Evolutionary conservation across 1,140 invertebrate genomes (phyloP).

Genomic region (Eciton burchellii): DNA sequence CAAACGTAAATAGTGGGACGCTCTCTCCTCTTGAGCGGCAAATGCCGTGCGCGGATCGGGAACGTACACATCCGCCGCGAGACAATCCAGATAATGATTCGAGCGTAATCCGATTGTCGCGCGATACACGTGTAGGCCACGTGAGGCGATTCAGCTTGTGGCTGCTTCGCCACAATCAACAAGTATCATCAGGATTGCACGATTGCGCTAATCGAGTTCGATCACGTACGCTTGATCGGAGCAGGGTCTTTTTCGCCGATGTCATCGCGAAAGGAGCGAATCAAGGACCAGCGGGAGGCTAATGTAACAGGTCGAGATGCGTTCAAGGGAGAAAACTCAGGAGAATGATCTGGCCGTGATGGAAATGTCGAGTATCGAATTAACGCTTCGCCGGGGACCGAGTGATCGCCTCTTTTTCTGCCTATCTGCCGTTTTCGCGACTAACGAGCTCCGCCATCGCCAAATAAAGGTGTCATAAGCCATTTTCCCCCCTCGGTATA

Average conservation of each 20-base stretch:
- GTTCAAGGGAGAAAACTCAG: slow-evolving; percentile 25
- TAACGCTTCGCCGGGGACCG: slow-evolving; percentile 54
- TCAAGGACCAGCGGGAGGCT: slow-evolving; percentile 38
- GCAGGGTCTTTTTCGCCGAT: slow-evolving; percentile 17
- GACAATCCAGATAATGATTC: slow-evolving; percentile 32
- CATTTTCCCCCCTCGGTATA: too few species aligned
- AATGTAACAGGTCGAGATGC: slow-evolving; percentile 10
- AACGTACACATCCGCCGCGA: slow-evolving; percentile 10
- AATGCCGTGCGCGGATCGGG: background rate
- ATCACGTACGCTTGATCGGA: background rate
- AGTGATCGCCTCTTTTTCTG: slow-evolving; percentile 58
- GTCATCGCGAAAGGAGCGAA: slow-evolving; percentile 53
- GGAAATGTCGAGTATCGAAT: slow-evolving; percentile 59
- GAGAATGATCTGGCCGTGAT: slow-evolving; percentile 19
- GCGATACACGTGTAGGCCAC: background rate
- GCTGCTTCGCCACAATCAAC: slow-evolving; percentile 20
- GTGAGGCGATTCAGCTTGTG: background rate
- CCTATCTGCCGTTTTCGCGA: slow-evolving; percentile 12
- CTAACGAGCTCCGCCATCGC: slow-evolving; percentile 61
- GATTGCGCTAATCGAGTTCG: slow-evolving; percentile 63
- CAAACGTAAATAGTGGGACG: background rate
- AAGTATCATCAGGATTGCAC: slow-evolving; percentile 50
- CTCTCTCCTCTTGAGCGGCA: background rate
- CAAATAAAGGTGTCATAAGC: slow-evolving; percentile 59
- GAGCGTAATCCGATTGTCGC: slow-evolving; percentile 22